Evolutionary conservation across 2,888 invertebrate species (phyloP).

Genomic region (Eupithecia abbreviata): DNA sequence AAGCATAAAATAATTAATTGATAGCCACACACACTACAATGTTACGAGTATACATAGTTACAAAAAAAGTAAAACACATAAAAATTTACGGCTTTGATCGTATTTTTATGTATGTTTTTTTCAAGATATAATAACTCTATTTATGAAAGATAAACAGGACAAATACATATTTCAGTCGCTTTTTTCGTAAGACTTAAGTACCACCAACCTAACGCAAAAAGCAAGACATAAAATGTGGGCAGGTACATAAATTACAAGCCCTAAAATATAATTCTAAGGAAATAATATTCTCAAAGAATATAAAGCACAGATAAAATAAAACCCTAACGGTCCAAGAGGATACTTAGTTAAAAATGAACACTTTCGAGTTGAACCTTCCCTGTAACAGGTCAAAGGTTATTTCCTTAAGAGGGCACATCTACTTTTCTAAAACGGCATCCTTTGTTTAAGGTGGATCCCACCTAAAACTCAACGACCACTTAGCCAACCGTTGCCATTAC

Average conservation of each 20-base stretch:
- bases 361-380: constrained; percentile 32
- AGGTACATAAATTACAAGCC: not conserved
- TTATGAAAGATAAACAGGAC: not conserved
- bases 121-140: not conserved
- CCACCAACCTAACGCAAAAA: not conserved
- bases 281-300: not conserved
- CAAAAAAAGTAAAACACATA: too few relatives aligned
- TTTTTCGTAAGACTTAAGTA: not conserved
- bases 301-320: constrained; percentile 21
- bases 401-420: constrained; percentile 44
- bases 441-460: constrained; percentile 50
- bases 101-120: not conserved
- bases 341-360: constrained; percentile 35
- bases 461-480: constrained; percentile 54
- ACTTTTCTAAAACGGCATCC: constrained; percentile 47
- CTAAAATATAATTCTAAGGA: not conserved
- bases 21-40: too few relatives aligned
- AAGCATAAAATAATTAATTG: too few relatives aligned
- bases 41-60: too few relatives aligned
- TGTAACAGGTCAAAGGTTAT: constrained; percentile 44
- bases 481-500: constrained; percentile 50
- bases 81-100: not conserved
- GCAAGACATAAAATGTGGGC: not conserved
- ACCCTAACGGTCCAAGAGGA: constrained; percentile 15
- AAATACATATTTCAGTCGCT: not conserved